Evolutionary conservation across 2,797 vertebrate species (phyloP).

Genomic region (Alectoris magna): DNA sequence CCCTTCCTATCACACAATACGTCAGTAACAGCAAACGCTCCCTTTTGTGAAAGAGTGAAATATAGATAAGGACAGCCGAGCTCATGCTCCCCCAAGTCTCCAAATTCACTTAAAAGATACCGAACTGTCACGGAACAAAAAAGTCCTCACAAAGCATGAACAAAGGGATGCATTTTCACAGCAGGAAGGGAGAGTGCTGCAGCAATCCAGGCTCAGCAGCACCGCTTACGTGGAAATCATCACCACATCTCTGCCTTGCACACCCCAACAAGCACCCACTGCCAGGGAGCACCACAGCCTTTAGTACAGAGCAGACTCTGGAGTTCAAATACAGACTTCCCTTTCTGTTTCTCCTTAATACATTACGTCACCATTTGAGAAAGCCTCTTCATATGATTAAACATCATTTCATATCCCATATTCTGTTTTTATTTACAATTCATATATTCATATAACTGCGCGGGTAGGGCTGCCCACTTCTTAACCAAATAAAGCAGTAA

Average conservation of each 20-base stretch:
- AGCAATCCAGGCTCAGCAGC: neutral
- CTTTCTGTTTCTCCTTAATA: neutral
- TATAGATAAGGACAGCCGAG: neutral
- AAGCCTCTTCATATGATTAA: neutral
- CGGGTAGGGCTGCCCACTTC: slow-evolving; percentile 43
- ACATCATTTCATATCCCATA: neutral
- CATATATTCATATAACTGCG: slow-evolving; percentile 22
- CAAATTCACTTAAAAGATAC: neutral
- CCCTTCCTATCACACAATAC: neutral
- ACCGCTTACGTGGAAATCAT: neutral
- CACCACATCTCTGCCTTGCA: neutral
- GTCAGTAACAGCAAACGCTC: neutral
- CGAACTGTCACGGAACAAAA: neutral
- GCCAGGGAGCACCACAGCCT: neutral
- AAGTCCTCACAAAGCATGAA: neutral
- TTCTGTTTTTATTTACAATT: slow-evolving; percentile 37
- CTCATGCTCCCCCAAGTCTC: neutral
- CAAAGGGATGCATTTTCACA: neutral
- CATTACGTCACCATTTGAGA: neutral
- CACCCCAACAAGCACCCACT: neutral
- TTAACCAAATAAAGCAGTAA: slow-evolving; percentile 35
- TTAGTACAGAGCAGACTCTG: neutral
- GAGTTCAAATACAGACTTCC: neutral
- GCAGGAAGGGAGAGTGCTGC: neutral
- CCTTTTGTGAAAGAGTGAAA: neutral